phyloP scores from a whole-genome alignment of 2,888 invertebrate genomes.

The Drosophila aldrichi region DNA sequence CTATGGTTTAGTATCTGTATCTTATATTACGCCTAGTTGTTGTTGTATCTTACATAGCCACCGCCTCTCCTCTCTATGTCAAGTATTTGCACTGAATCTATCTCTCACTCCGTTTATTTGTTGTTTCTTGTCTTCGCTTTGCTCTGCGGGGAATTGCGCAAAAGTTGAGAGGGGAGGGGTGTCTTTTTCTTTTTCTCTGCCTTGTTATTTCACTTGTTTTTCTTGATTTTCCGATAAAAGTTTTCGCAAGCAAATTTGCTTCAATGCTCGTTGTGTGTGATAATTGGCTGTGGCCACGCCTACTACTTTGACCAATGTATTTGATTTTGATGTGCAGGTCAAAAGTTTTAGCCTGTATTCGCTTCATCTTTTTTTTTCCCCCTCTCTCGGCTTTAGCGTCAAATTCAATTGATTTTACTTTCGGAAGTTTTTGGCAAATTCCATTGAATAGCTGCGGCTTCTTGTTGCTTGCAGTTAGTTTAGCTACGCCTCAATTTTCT shows the following conservation, averaged over 20 bases:
- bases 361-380: not conserved
- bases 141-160: constrained; percentile 39
- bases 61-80: constrained; percentile 9
- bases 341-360: constrained; percentile 35
- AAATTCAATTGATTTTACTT: constrained; percentile 57
- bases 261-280: constrained; percentile 53
- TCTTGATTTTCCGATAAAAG: constrained; percentile 70
- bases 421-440: constrained; percentile 32
- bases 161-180: constrained; percentile 36
- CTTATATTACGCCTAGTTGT: constrained; percentile 6
- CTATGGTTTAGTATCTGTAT: constrained; percentile 48
- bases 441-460: constrained; percentile 23
- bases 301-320: constrained; percentile 34
- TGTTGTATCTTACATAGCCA: constrained; percentile 15
- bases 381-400: constrained; percentile 13
- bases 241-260: constrained; percentile 70
- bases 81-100: constrained; percentile 23
- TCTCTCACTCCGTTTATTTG: constrained; percentile 11
- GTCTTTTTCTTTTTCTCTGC: constrained; percentile 31
- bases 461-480: constrained; percentile 2
- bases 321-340: constrained; percentile 19
- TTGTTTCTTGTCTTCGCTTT: not conserved
- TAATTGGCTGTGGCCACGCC: constrained; percentile 71
- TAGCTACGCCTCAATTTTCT: constrained; percentile 16
- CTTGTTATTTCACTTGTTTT: constrained; percentile 26